Evolutionary conservation across 23 tunicate genomes (phyloP).

Genomic region (Diplosoma virens): DNA sequence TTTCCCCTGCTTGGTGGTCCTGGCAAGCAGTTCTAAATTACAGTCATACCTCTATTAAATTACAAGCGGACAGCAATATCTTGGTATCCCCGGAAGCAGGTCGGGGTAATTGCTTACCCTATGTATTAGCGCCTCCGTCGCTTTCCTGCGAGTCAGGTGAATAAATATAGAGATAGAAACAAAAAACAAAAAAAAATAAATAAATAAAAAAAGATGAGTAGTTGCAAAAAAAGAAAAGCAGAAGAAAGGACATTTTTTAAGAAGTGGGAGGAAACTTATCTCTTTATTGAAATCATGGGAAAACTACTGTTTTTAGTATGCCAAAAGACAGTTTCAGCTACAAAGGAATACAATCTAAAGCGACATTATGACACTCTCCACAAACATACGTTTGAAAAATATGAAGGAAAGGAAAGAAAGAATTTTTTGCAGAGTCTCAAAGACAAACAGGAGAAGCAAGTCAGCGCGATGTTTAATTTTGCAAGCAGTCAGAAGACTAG

Average conservation of each 20-base stretch:
- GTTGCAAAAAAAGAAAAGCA: too few species aligned
- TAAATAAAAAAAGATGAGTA: too few species aligned
- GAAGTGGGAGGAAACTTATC: conserved; percentile 5
- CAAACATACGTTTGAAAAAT: conserved; percentile 19
- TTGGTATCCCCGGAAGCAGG: too few species aligned
- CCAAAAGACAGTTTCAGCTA: not conserved
- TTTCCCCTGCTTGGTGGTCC: too few species aligned
- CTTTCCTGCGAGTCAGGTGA: too few species aligned
- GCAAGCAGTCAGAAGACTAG: conserved; percentile 17
- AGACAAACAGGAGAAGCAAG: conserved; percentile 28
- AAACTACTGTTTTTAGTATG: conserved; percentile 16
- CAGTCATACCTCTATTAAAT: too few species aligned
- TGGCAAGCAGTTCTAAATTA: too few species aligned
- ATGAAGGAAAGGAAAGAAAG: conserved; percentile 26
- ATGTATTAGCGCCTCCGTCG: too few species aligned
- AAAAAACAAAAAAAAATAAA: too few species aligned
- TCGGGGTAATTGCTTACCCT: too few species aligned
- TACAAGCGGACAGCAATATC: too few species aligned
- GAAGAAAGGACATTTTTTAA: conserved; percentile 2
- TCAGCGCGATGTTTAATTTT: conserved; percentile 17
- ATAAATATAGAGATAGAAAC: too few species aligned
- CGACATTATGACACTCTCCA: conserved; percentile 68
- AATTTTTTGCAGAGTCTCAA: conserved; percentile 29
- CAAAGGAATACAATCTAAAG: conserved; percentile 63
- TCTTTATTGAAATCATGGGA: not conserved